Base-by-base conservation (phyloP, 2,113 vertebrate genomes). In the Sarotherodon lohbergeri region DNA sequence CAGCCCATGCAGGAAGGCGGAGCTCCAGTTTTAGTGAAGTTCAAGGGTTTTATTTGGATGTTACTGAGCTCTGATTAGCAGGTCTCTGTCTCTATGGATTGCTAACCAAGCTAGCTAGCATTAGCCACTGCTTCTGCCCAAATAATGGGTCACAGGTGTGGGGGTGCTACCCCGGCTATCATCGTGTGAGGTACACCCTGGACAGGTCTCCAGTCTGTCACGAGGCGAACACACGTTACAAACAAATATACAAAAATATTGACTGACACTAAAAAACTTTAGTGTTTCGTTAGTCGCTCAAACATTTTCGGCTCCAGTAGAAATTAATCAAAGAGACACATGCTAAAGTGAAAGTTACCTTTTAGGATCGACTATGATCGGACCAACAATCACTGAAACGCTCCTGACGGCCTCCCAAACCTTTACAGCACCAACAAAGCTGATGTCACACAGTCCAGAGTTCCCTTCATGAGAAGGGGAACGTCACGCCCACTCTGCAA, bases 401-500 rank as follows among this genome's bases (percentile, higher is more conserved):
- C 36, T 71, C 36, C 34, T 22, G 19, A 39, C 39, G 19, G 19
- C 34, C 0, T 32, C 56, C 56, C 29, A 29, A 63, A 63, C 16
- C 59, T 71, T 71, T 0, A 71, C 39, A 22, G 1, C 11, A 43
- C 39, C 39, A 10, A 9, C 19, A 9, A 22, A 16, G n/a, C n/a
- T 5, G n/a, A 10, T 5, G 14, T 14, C 13, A 2, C n/a, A 4
- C n/a, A 16, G 12, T 22, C 34, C 7, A 0, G 7, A 73, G 22
- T 22, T 2, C 12, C 66, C 14, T 3, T 7, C 10, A 66, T 1
- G 6, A 7, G 32, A 6, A 36, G 32, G 32, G 17, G 61, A n/a
- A 0, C 0, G n/a, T 0, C 36, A 22, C n/a, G 3, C 63, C 19
- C 34, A 41, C 63, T 41, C 36, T 24, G 63, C 1, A 9, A 71